phyloP scores from a whole-genome alignment of 2,888 invertebrate genomes.

The Thereva unica region DNA sequence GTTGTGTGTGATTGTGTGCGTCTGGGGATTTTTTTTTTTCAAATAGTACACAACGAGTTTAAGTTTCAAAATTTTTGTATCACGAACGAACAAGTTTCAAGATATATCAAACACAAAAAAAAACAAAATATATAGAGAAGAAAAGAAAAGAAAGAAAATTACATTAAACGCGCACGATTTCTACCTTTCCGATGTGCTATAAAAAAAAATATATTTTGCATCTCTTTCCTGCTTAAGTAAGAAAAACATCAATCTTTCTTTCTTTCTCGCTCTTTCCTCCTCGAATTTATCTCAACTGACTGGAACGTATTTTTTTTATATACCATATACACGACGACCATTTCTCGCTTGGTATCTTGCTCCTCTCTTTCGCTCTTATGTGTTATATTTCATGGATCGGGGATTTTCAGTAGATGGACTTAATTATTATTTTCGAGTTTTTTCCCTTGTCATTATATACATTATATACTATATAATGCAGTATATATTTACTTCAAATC shows the following conservation, averaged over 20 bases:
- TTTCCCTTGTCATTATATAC: no score
- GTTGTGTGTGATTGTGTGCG: constrained; percentile 16
- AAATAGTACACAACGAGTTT: constrained; percentile 1
- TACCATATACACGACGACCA: no score
- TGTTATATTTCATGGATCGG: no score
- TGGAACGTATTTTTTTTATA: no score
- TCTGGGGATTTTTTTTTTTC: no score
- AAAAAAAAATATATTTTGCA: neutral
- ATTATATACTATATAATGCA: no score
- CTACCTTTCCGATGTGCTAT: constrained; percentile 16
- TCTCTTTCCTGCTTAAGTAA: constrained; percentile 10
- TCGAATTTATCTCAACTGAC: no score
- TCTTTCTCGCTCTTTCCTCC: neutral
- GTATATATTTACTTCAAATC: no score
- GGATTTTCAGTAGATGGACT: no score
- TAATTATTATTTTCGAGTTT: no score
- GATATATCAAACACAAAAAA: constrained; percentile 6
- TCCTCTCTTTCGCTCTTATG: no score
- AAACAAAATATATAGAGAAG: neutral
- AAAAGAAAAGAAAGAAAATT: neutral
- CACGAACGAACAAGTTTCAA: constrained; percentile 4
- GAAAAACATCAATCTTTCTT: neutral
- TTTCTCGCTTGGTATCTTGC: no score
- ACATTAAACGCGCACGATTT: constrained; percentile 26
- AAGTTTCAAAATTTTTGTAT: constrained; percentile 25